Evolutionary conservation across 2,888 invertebrate genomes (phyloP), one percentile per base, ranked within the genome.

Genomic region (Galeruca laticollis): DNA sequence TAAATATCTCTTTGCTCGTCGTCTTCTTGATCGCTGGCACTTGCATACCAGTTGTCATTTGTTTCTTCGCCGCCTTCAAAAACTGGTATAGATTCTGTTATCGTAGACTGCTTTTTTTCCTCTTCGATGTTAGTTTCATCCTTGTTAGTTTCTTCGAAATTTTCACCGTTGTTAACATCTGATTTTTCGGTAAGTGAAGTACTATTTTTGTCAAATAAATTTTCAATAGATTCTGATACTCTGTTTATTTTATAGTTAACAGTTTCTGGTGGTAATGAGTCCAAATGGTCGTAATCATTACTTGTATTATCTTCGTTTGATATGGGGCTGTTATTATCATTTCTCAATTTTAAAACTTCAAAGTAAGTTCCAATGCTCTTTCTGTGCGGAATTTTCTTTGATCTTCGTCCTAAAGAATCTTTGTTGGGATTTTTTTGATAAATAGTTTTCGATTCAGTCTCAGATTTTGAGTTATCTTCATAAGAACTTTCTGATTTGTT

Each of bases 21-120:
- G 73, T 91, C 89, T 81, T 94, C 94, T 54, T 91, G 92, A 81
- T 93, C 94, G 80, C 93, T 93, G 18, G 91, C 91, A 80, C 92
- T 92, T 13, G 92, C 91, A 84, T 94, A 94, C 94, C 94, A 94
- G 83, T 93, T 93, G 56, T 79, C 77, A 70, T 93, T 93, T 78
- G 88, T 90, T 5, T 88, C 86, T 60, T 86, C 86, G 64, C 79
- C 85, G 35, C 80, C 83, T 57, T 86, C 85, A 75, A 86, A 86
- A 8, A 84, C 81, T n/a, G 86, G 85, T 52, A 87, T 88, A 81
- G 82, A 87, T 84, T 84, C 87, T 76, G 78, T 87, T 78, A 84
- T 84, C 84, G 76, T 84, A 77, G 72, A 73, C n/a, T 59, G 37
- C 61, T 71, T 71, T n/a, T 64, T 68, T 21, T 60, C 37, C 8